A percentile compares a stretch with the other conserved stretches of the same genome.
Conservation (phyloP, 2,888 invertebrate species). For the Spisula solida region DNA sequence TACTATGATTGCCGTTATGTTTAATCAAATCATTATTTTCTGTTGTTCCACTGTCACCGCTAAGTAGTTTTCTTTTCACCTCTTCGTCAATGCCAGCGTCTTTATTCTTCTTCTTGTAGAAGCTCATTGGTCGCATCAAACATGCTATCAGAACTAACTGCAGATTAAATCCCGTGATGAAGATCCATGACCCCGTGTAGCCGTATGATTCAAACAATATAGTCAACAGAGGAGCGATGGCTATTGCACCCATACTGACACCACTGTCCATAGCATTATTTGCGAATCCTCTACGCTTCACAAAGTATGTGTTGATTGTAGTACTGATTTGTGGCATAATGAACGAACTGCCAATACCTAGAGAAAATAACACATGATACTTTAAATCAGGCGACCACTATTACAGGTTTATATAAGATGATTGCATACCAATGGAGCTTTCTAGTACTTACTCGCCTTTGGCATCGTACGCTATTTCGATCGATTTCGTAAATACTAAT, state of each 20-base stretch:
- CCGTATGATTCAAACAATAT: constrained; percentile 56
- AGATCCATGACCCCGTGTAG: constrained; percentile 57
- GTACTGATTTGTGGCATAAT: constrained; percentile 44
- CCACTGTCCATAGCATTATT: constrained; percentile 50
- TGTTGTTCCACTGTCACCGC: not conserved
- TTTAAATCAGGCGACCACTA: no score
- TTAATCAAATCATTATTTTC: not conserved
- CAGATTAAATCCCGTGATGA: constrained; percentile 48
- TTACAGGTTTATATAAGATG: no score
- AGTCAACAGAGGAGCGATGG: constrained; percentile 53
- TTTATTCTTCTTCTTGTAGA: constrained; percentile 34
- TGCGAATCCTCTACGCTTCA: constrained; percentile 53
- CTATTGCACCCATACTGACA: constrained; percentile 53
- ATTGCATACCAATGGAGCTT: no score
- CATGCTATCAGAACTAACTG: constrained; percentile 43
- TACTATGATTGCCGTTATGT: not conserved
- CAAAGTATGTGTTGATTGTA: constrained; percentile 50
- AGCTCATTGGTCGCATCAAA: constrained; percentile 44
- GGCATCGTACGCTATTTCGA: no score
- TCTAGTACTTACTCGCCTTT: no score
- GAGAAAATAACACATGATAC: not conserved
- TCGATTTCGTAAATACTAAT: no score
- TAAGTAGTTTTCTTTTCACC: not conserved
- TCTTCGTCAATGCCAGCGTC: not conserved
- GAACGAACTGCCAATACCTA: constrained; percentile 51